Base-by-base conservation (phyloP, 2,113 vertebrate species). In the Dolichotis patagonum region DNA sequence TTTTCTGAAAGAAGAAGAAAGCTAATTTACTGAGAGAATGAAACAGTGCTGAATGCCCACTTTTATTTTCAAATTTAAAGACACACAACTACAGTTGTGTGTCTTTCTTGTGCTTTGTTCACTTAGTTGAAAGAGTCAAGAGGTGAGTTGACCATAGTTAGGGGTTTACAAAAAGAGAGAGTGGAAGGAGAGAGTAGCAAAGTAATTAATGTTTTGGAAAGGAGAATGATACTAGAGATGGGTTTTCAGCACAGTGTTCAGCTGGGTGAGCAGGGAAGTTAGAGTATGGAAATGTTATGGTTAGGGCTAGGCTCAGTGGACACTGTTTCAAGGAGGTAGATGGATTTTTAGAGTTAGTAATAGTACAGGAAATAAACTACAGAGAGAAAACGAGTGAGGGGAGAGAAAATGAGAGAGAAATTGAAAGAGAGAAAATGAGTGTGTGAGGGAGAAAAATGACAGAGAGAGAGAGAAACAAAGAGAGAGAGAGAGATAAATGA, bases 1-100 rank as follows among this genome's bases (percentile, higher is more conserved):
- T 93, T 97, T 98, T 97, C 85, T 88, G 71, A 73, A 78, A 83
- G 71, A 82, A 77, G 65, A 84, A 90, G 67, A 91, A 91, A 97
- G 65, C 43, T 94, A 93, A 97, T 97, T 95, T 95, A 46, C 46
- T 88, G 22, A n/a, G 85, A 93, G 78, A 80, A 92, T 77, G 67
- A 62, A 73, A 26, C 78, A 94, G 30, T 52, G 19, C 32, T 19
- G 35, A 95, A 12, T 58, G 38, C n/a, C 63, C 38, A 32, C 75
- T 62, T 91, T 85, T 52, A 80, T 58, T 95, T 96, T 95, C 83
- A 71, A 9, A 92, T 69, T 88, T 58, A 67, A 94, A 96, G 43
- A 30, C 17, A 92, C n/a, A n/a, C n/a, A 12, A 67, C 54, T 41
- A 67, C 11, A 52, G 11, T 26, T 58, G 20, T 58, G 1, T 56